Conservation (phyloP, 2,113 vertebrate species). For the Perccottus glenii region DNA sequence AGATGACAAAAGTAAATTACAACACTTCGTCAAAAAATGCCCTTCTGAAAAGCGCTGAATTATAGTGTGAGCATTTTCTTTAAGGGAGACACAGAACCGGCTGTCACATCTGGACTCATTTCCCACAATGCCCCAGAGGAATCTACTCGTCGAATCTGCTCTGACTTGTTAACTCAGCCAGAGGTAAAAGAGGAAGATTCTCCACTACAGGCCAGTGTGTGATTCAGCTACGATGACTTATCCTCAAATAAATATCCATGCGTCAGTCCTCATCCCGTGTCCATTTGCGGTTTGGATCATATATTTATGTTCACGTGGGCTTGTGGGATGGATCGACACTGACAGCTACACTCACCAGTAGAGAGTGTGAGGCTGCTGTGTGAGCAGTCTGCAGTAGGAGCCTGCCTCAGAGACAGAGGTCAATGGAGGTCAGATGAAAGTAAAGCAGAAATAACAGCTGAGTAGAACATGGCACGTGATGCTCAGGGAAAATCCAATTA, state of each 20-base stretch:
- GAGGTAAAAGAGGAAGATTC: not conserved
- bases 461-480: not conserved
- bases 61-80: not conserved
- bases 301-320: not conserved
- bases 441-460: not conserved
- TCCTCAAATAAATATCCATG: not conserved
- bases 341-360: not conserved
- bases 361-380: not conserved
- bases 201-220: not conserved
- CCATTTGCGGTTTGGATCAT: not conserved
- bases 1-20: not conserved
- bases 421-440: not conserved
- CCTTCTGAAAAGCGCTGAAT: not conserved
- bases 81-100: not conserved
- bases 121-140: constrained; percentile 2
- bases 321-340: not conserved
- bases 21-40: not conserved
- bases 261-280: not conserved
- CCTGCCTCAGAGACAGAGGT: not conserved
- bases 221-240: not conserved
- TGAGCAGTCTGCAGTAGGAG: not conserved
- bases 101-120: constrained; percentile 1
- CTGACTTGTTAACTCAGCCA: not conserved
- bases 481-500: not conserved
- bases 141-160: not conserved